Evolutionary conservation across 92 coral and sea anemone genomes (phyloP), one percentile per base, ranked within the genome.

Genomic region (Palythoa caribaeorum): DNA sequence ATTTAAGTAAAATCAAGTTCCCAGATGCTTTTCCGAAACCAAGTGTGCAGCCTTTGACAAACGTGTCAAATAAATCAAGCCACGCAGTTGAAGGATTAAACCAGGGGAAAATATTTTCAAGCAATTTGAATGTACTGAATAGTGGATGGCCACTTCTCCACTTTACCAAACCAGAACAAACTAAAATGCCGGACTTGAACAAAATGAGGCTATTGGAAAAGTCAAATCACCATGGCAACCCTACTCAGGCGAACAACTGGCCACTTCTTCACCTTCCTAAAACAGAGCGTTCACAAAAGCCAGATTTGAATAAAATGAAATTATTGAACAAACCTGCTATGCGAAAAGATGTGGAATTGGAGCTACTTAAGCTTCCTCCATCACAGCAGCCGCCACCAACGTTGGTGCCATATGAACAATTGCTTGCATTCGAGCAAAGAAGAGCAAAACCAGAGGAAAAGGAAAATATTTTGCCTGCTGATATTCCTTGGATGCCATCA

Each of bases 1-100:
- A 93, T 52, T 65, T 89, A 13, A 88, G 86, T 87, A 94, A 94
- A 76, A 91, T 94, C 36, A 91, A 94, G 71, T 89, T 94, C 70
- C 77, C 83, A 9, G 91, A 93, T 48, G 44, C 92, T 5, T 73
- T 53, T 28, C 87, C 78, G 38, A 80, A 80, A 35, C 93, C 90
- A 76, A 80, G 69, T 19, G 38, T 73, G 53, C 40, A 57, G 20
- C 88, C 88, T 9, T 79, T 79, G 50, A 50, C 59, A 59, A 71
- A 81, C 51, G 20, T 65, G 14, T 37, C 66, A 47, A 40, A 81
- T 48, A 69, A 19, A 81, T 53, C 76, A 10, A 15, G 9, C 50
- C 39, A 19, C 17, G 19, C 36, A 17, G 1, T 35, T 15, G 28
- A 70, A 38, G 48, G 36, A 35, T 38, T 36, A 2, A 70, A 70